Conservation (phyloP, 2,888 invertebrate genomes). For the Caenorhabditis auriculariae region DNA sequence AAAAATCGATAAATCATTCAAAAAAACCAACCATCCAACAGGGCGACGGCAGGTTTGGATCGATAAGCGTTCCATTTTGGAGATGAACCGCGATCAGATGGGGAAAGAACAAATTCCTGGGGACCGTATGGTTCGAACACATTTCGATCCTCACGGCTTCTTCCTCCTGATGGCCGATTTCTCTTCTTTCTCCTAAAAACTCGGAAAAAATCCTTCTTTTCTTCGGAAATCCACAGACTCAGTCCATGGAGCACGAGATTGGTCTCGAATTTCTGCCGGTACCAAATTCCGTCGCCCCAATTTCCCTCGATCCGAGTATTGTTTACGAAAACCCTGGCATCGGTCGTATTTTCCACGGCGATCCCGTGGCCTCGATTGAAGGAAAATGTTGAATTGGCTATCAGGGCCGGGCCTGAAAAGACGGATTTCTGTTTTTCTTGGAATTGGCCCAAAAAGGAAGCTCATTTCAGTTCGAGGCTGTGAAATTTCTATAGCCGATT, state of each 20-base stretch:
- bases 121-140: conserved; percentile 46
- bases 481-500: too few species aligned
- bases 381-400: conserved; percentile 80
- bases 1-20: too few species aligned
- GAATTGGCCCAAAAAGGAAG: too few species aligned
- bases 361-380: conserved; percentile 74
- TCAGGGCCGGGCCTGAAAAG: conserved; percentile 77
- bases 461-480: too few species aligned
- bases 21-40: conserved; percentile 58
- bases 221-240: neutral
- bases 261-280: conserved; percentile 63
- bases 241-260: conserved; percentile 32
- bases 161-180: conserved; percentile 35
- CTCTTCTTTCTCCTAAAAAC: conserved; percentile 33
- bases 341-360: conserved; percentile 64
- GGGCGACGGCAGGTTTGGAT: conserved; percentile 43
- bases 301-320: conserved; percentile 80
- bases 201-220: conserved; percentile 1
- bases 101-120: conserved; percentile 52
- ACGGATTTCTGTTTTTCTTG: neutral
- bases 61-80: conserved; percentile 52
- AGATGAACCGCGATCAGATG: conserved; percentile 52
- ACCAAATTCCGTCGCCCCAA: conserved; percentile 86
- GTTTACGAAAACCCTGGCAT: conserved; percentile 78
- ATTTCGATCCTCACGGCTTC: conserved; percentile 56